Base-by-base conservation (phyloP, 2,888 invertebrate species). In the Pristionchus japonicus region DNA sequence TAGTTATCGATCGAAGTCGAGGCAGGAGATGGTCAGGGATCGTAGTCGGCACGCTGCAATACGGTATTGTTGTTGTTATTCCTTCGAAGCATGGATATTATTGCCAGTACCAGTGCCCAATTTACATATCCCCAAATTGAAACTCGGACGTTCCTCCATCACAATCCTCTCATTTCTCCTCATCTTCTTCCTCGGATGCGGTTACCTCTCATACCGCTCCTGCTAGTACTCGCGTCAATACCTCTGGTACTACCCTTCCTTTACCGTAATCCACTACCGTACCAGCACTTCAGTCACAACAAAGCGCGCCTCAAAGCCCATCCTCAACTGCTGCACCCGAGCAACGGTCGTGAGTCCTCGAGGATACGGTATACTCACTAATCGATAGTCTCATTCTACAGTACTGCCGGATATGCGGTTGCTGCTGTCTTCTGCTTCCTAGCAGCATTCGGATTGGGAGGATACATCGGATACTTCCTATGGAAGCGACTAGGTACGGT, bases 31-130 rank as follows among this genome's bases (percentile, higher is more conserved):
- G 86, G 37, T 31, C 37, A 15, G 88, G 88, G 37, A 84, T 80
- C 43, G 88, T 47, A 23, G 49, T 37, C 17, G 85, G 85, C 7
- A 86, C 34, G 34, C 86, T 86, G 86, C 9, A 86, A 85, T 85
- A 20, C 15, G 0, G 13, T 20, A 34, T 15, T 64, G 6, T 85
- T 61, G 15, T 40, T n/a, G n/a, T 57, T n/a, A 6, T 57, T n/a
- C n/a, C n/a, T n/a, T n/a, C n/a, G n/a, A n/a, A n/a, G n/a, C n/a
- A n/a, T n/a, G n/a, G n/a, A n/a, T n/a, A n/a, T n/a, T 4, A 23
- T 57, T 31, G 11, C 31, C 6, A 67, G 23, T 11, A n/a, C n/a
- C n/a, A n/a, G n/a, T n/a, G n/a, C n/a, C n/a, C n/a, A n/a, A n/a
- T 31, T 67, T 31, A 31, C 67, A 67, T 67, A 67, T 31, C 57